Evolutionary conservation across 1,140 invertebrate species (phyloP).

Genomic region (Pissodes strobi): DNA sequence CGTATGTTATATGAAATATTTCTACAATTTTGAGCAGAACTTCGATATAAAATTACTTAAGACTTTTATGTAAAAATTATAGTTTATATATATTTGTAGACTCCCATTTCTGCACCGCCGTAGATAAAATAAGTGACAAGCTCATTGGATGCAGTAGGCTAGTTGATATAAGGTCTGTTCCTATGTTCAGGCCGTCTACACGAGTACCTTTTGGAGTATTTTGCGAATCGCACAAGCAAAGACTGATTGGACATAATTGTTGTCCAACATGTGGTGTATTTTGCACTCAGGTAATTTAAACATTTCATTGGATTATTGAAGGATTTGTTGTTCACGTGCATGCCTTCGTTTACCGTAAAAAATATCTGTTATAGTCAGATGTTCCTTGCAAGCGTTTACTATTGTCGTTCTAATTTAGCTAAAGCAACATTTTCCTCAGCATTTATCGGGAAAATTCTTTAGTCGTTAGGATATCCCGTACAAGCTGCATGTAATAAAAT

Average conservation of each 20-base stretch:
- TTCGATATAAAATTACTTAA: no score
- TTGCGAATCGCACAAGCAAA: slow-evolving; percentile 78
- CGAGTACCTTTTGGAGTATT: slow-evolving; percentile 83
- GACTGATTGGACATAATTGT: slow-evolving; percentile 81
- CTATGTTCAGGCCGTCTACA: slow-evolving; percentile 74
- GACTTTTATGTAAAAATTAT: no score
- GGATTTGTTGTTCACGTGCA: no score
- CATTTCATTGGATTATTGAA: no score
- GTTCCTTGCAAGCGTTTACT: neutral
- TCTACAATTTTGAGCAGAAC: no score
- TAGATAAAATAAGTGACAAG: slow-evolving; percentile 49
- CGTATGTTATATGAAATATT: no score
- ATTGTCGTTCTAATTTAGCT: no score
- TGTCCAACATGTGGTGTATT: slow-evolving; percentile 90
- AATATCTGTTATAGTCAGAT: neutral
- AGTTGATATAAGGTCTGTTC: slow-evolving; percentile 32
- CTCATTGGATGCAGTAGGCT: slow-evolving; percentile 50
- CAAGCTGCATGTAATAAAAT: no score
- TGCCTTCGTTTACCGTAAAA: no score
- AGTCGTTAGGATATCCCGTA: no score
- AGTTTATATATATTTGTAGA: slow-evolving; percentile 38
- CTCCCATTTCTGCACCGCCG: slow-evolving; percentile 44
- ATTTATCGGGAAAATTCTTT: no score
- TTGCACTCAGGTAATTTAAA: slow-evolving; percentile 77
- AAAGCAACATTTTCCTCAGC: no score